phyloP scores from a whole-genome alignment of 2,888 invertebrate genomes.

The Ceriagrion tenellum region DNA sequence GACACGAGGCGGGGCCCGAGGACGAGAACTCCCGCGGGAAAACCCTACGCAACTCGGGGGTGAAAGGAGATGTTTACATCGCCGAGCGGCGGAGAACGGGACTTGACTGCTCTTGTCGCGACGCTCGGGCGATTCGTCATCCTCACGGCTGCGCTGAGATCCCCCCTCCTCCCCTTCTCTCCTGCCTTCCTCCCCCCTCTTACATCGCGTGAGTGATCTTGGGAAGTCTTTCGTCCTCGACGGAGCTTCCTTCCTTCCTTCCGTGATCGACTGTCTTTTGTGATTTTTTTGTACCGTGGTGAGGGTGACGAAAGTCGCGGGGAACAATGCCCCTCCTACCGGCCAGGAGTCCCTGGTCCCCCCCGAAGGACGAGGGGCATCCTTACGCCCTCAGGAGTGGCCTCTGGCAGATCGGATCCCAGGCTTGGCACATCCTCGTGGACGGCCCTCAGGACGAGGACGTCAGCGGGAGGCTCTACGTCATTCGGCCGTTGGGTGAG shows the following conservation, averaged over 20 bases:
- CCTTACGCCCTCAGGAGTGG: constrained; percentile 84
- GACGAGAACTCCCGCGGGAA: background rate
- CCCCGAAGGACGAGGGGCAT: background rate
- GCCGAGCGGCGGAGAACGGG: background rate
- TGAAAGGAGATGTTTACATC: background rate
- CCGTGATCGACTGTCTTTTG: background rate
- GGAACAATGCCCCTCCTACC: constrained; percentile 71
- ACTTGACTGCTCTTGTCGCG: background rate
- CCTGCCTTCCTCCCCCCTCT: background rate
- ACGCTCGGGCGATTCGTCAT: background rate
- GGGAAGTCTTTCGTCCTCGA: background rate
- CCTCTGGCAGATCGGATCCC: constrained; percentile 88
- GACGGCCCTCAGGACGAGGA: constrained; percentile 75
- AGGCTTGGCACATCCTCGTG: constrained; percentile 88
- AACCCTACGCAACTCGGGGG: background rate
- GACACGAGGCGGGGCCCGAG: background rate
- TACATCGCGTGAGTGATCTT: background rate
- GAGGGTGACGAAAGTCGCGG: background rate
- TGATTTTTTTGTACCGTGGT: background rate
- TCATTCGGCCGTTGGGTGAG: constrained; percentile 63
- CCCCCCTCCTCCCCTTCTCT: no score
- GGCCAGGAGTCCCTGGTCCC: constrained; percentile 74
- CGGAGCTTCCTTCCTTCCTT: background rate
- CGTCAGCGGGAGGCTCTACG: constrained; percentile 52
- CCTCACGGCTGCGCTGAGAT: background rate